A percentile compares a stretch with the other conserved stretches of the same genome.
Evolutionary conservation across 2,113 vertebrate genomes (phyloP).

Genomic region (Otis tarda): DNA sequence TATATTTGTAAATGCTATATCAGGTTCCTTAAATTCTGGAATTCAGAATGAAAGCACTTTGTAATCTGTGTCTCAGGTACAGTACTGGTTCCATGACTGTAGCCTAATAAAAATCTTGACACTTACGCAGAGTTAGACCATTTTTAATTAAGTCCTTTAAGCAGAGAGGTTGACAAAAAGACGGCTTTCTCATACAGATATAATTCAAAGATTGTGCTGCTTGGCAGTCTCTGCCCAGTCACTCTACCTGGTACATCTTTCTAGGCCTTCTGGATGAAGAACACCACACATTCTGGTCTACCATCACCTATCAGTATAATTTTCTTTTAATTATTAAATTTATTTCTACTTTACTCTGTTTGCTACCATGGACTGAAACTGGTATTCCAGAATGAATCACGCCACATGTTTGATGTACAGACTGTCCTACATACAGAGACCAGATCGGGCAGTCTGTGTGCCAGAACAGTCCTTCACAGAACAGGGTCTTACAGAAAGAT

Average conservation of each 20-base stretch:
- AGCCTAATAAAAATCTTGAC: background rate
- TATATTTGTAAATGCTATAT: background rate
- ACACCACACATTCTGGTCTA: background rate
- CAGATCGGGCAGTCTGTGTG: background rate
- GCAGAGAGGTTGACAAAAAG: background rate
- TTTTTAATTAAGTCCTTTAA: background rate
- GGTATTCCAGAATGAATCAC: background rate
- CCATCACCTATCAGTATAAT: background rate
- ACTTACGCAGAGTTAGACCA: background rate
- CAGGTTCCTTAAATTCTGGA: background rate
- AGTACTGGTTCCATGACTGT: background rate
- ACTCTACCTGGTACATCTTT: background rate
- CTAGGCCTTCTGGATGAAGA: background rate
- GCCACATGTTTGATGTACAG: fast-evolving
- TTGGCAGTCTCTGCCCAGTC: background rate
- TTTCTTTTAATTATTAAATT: background rate
- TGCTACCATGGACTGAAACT: background rate
- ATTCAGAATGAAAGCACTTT: background rate
- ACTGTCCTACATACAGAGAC: background rate
- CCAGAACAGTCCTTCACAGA: background rate
- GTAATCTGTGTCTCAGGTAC: background rate
- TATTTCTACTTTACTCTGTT: background rate
- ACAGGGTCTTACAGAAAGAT: background rate
- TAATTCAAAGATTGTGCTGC: background rate
- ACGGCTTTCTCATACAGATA: background rate